These are phyloP conservation scores for Pleuronectes platessa DNA, from an alignment of 2,113 vertebrate genomes.

Conservation along the genomic window DNA sequence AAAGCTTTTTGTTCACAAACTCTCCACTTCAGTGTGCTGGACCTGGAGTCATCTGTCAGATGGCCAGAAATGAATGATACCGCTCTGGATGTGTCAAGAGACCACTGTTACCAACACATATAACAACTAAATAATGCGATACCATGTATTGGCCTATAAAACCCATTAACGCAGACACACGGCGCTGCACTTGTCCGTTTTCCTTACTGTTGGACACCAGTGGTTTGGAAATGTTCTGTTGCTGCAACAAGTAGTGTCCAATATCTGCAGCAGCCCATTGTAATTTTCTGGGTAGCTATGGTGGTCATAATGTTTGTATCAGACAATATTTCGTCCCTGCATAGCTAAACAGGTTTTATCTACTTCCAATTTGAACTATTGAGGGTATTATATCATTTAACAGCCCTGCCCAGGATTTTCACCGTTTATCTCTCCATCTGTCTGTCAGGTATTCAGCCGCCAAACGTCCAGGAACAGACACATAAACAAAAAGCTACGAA, in stretches of 20 bases:
- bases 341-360: too few relatives aligned
- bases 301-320: slow-evolving; percentile 4
- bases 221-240: too few relatives aligned
- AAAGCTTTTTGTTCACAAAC: neutral
- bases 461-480: slow-evolving; percentile 38
- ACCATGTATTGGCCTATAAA: neutral
- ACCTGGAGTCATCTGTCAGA: neutral
- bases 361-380: neutral
- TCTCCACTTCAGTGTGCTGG: neutral
- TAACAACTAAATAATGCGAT: neutral
- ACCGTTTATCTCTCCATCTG: slow-evolving; percentile 9
- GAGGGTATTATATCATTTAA: neutral
- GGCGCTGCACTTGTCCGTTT: neutral
- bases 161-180: neutral
- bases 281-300: neutral
- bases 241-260: too few relatives aligned
- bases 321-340: neutral
- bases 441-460: slow-evolving; percentile 47
- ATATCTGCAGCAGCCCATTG: too few relatives aligned
- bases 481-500: slow-evolving; percentile 19
- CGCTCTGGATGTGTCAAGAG: neutral
- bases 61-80: too few relatives aligned
- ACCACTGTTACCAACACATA: neutral
- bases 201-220: too few relatives aligned
- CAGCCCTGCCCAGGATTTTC: slow-evolving; percentile 5